Evolutionary conservation across 1,140 invertebrate genomes (phyloP), one percentile per base, ranked within the genome.

Genomic region (Lucilia sericata): DNA sequence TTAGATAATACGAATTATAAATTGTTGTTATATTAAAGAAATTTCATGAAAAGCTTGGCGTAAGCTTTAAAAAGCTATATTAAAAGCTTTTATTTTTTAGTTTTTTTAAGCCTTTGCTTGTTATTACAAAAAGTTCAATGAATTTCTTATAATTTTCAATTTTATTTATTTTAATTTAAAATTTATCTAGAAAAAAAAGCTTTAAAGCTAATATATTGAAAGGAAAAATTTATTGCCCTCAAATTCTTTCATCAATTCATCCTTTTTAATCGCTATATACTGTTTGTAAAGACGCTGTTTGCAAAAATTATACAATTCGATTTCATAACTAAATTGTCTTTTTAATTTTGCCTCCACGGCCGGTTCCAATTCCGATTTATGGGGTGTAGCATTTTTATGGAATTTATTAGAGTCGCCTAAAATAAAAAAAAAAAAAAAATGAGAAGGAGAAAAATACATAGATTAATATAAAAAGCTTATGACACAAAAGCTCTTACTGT

Each of bases 281-380:
- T 98, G 96, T 88, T 94, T 93, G 87, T 97, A 94, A 4, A 98
- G 92, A 86, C 96, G 93, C 90, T 98, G 96, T 86, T 94, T 94
- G 88, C 96, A 97, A 90, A 98, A 98, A 87, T 97, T 94, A 88
- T 97, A 98, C 88, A 98, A 96, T 88, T 98, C 96, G 9, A 97
- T 96, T 91, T 98, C 97, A 83, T 86, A 86, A 34, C 86, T 49
- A 21, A 91, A 86, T 83, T 88, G 87, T 74, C 78, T 86, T 84
- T 86, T 87, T 19, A 91, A 65, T 85, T 88, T 86, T 2, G 65
- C 83, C 74, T 88, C 85, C 75, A 91, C 86, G 74, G 90, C 89
- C 49, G 86, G 85, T 60, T 90, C 89, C 84, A 90, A 81, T 47
- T 86, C 85, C 2, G 76, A 86, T 49, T 88, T 86, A 42, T 90